These are phyloP conservation scores for Linhomoeus sp. DNA, from an alignment of 2,888 invertebrate species.

Conservation along the genomic window DNA sequence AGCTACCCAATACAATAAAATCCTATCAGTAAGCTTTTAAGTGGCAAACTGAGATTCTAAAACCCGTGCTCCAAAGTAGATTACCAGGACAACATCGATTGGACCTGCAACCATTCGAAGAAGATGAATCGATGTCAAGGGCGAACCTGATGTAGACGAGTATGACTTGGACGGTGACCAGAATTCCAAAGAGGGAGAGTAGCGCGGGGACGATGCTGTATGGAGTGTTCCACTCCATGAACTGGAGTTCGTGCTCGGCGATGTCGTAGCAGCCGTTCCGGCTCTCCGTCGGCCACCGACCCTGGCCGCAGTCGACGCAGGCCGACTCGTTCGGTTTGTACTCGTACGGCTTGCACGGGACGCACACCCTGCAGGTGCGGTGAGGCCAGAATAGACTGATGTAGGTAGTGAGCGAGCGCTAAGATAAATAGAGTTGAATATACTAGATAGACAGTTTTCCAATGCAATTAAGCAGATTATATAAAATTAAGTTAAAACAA, in stretches of 20 bases:
- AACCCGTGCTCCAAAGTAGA: too few species aligned
- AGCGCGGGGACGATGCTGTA: conserved; percentile 45
- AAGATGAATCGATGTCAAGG: too few species aligned
- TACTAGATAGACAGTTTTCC: too few species aligned
- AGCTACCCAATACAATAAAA: too few species aligned
- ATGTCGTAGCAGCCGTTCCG: conserved; percentile 17
- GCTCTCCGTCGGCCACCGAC: conserved; percentile 16
- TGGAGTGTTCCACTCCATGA: conserved; percentile 42
- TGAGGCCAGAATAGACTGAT: conserved; percentile 24
- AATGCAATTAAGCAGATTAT: too few species aligned
- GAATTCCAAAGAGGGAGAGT: conserved; percentile 39
- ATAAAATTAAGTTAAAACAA: too few species aligned
- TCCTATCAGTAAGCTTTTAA: too few species aligned
- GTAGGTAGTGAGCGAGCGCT: too few species aligned
- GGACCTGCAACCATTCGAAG: too few species aligned
- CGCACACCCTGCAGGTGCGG: conserved; percentile 33
- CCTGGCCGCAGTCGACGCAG: conserved; percentile 21
- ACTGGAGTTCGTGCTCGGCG: conserved; percentile 22
- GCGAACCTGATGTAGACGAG: conserved; percentile 36
- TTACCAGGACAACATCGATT: too few species aligned
- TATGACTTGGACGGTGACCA: conserved; percentile 41
- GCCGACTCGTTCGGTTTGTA: conserved; percentile 20
- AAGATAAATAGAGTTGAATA: too few species aligned
- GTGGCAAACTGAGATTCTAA: too few species aligned
- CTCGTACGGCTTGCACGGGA: conserved; percentile 21